Evolutionary conservation across 2,113 vertebrate genomes (phyloP), one percentile per base, ranked within the genome.

Genomic region (Coptodon bakossiorum): DNA sequence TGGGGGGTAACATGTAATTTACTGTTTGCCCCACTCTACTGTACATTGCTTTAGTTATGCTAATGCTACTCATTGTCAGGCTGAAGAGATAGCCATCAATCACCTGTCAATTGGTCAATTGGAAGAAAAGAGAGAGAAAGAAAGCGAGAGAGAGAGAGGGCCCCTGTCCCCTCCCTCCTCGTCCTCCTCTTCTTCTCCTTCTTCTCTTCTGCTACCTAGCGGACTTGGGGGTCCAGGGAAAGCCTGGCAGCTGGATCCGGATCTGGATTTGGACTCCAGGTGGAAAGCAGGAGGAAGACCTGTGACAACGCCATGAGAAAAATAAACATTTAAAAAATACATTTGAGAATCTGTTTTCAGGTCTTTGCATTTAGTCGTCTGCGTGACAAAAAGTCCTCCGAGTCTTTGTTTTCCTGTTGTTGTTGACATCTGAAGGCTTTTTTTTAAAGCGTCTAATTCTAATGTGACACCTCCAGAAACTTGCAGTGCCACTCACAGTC

Each of bases 51-150:
- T 98, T 98, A 98, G 98, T 98, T 97, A 99, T 99, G 98, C 98
- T 98, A 99, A 99, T 99, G 98, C 95, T 95, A 96, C 95, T 97
- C 97, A 98, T 98, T 99, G 98, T 99, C 96, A 93, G 97, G 97
- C 97, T 97, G 97, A 97, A 97, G 98, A 99, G 98, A 99, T 98
- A 98, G 98, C 97, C 98, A 98, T 99, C 98, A 99, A 98, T 99
- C 98, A 99, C 97, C 97, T 99, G 98, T 98, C 98, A 98, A 98
- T 98, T 98, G 98, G 98, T 98, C 98, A 98, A 98, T 98, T 99
- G 98, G 96, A 97, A 96, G 97, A 97, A 71, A 68, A 81, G 85
- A 83, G 56, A 81, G 54, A 81, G 17, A 89, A 29, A 84, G 24
- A 96, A 97, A 63, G 59, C 6, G 53, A 4, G 76, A 80, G 81